Conservation (phyloP, 2,113 vertebrate species). For the Penelope pileata region DNA sequence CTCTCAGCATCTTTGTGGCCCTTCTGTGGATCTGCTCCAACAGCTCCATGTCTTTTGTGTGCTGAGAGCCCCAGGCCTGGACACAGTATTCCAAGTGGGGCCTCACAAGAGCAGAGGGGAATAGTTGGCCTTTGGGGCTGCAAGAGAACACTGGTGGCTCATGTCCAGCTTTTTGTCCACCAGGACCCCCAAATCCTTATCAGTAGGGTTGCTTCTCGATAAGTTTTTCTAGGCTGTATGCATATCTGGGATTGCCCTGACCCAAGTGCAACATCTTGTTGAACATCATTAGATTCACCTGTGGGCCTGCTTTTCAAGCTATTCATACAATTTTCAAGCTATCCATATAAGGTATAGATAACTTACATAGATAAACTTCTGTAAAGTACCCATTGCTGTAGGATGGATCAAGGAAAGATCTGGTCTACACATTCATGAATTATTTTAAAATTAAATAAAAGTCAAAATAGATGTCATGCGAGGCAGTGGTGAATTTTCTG, state of each 20-base stretch:
- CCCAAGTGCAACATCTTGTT: no score
- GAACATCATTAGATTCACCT: no score
- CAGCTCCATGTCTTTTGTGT: not conserved
- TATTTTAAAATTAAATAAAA: conserved; percentile 38
- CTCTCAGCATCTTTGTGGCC: not conserved
- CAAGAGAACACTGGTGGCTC: not conserved
- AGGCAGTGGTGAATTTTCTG: conserved; percentile 35
- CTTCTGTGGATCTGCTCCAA: not conserved
- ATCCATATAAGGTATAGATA: no score
- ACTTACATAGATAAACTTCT: not conserved
- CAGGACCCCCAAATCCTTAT: not conserved
- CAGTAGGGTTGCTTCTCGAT: not conserved
- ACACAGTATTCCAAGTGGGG: not conserved
- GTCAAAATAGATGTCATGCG: not conserved
- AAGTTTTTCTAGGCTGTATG: not conserved
- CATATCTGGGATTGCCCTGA: not conserved
- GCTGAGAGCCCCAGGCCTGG: not conserved
- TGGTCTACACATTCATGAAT: conserved; percentile 5
- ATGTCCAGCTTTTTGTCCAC: not conserved
- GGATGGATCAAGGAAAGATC: not conserved
- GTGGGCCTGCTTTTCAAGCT: no score
- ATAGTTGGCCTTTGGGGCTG: not conserved
- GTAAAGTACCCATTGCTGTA: not conserved
- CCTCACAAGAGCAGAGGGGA: not conserved
- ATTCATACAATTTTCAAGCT: no score